Percentiles rank a stretch among this genome's conserved stretches.
These are phyloP conservation scores for Dolichotis patagonum DNA, from an alignment of 2,113 vertebrate species.

Conservation along the genomic window DNA sequence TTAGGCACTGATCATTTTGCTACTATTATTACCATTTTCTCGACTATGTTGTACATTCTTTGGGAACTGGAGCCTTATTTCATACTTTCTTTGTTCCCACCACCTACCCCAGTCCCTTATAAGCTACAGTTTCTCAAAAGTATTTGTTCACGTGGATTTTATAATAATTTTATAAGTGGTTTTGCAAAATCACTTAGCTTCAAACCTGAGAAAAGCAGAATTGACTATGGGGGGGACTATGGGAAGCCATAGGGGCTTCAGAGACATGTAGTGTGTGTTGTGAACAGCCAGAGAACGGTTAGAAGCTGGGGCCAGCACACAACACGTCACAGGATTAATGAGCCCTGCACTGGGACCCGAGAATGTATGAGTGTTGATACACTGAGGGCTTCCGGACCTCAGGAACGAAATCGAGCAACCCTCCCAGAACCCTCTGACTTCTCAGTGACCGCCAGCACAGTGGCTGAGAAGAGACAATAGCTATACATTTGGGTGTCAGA, in stretches of 20 bases:
- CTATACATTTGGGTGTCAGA: conserved; percentile 7
- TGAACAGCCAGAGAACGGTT: background rate
- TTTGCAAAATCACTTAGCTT: conserved; percentile 26
- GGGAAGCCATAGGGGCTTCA: background rate
- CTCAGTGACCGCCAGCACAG: background rate
- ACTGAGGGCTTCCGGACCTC: background rate
- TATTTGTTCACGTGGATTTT: conserved; percentile 35
- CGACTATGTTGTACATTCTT: background rate
- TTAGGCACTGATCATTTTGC: background rate
- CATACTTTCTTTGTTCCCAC: background rate
- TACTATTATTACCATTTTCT: background rate
- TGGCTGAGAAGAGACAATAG: conserved; percentile 24
- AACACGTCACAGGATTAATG: background rate
- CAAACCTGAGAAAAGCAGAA: conserved; percentile 3
- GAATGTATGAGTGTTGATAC: background rate
- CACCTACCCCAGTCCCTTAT: background rate
- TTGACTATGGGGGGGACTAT: no score
- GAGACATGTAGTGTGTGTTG: background rate
- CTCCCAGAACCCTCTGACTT: background rate
- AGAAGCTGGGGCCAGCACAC: background rate
- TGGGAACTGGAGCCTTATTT: background rate
- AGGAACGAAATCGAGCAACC: conserved; percentile 35
- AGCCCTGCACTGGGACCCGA: background rate
- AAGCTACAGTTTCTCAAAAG: conserved; percentile 23
- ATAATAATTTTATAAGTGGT: no score